Base-by-base conservation (phyloP, 2,797 vertebrate genomes). In the Limosa lapponica region DNA sequence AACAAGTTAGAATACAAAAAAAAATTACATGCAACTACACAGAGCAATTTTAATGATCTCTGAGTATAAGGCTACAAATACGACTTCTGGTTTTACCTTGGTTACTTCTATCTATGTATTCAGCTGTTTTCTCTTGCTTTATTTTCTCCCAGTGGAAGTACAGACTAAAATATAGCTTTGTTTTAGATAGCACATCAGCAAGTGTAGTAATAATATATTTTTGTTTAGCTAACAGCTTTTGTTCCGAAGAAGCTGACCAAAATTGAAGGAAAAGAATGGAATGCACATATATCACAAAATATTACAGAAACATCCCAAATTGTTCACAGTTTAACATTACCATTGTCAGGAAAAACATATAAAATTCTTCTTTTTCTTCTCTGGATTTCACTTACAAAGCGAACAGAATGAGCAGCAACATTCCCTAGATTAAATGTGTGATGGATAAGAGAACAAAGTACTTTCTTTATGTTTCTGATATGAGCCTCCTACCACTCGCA, bases 371-470 rank as follows among this genome's bases (percentile, higher is more conserved):
- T 97, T 97, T 97, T 95, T 96, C 93, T 94, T 97, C 81, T 92
- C 93, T 81, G 65, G 83, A 96, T 98, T 97, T 97, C 95, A 97
- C 95, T 98, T 93, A 96, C 77, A 96, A 97, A 98, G 73, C 44
- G 57, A 97, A 92, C 58, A 91, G 59, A 94, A 84, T 28, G 37
- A 94, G 92, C 72, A 94, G 82, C 83, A 95, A 90, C 87, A 43
- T 81, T 91, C 82, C 51, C 59, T 55, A 95, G 96, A 98, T 97
- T 97, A 98, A 98, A 97, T 75, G 75, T 30, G 36, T 97, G 97
- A 97, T 89, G 87, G 97, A 96, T 97, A 98, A 92, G 96, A 95
- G 93, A 93, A 94, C 39, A 84, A 94, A 97, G 89, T 67, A 78
- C 95, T 95, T 97, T 89, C 79, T 97, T 97, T 97, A 96, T 91